Evolutionary conservation across 2,797 vertebrate genomes (phyloP).

Genomic region (Aplochiton taeniatus): DNA sequence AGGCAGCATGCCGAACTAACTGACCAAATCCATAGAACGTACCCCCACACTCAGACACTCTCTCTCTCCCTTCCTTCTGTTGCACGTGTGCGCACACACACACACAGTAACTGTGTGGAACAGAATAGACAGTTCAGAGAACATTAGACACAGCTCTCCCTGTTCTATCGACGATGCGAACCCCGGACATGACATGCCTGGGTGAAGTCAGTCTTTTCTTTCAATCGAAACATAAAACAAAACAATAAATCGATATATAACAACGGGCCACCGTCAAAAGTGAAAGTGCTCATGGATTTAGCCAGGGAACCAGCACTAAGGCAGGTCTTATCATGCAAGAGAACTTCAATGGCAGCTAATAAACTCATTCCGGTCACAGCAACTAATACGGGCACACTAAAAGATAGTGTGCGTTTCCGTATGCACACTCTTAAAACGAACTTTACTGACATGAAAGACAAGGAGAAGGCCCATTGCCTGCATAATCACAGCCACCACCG

Average conservation of each 20-base stretch:
- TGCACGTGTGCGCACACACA: not conserved
- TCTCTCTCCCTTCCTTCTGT: slow-evolving; percentile 13
- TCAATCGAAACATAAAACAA: no score
- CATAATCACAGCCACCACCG: slow-evolving; percentile 42
- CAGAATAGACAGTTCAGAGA: slow-evolving; percentile 1
- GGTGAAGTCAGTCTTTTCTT: no score
- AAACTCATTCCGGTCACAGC: slow-evolving; percentile 47
- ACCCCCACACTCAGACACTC: slow-evolving; percentile 23
- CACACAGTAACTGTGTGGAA: not conserved
- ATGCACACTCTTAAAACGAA: no score
- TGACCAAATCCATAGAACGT: slow-evolving; percentile 16
- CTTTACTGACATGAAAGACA: slow-evolving; percentile 46
- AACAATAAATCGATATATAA: no score
- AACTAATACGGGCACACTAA: not conserved
- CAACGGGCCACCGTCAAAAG: no score
- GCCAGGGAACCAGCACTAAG: slow-evolving; percentile 35
- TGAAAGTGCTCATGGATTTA: not conserved
- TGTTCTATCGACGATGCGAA: no score
- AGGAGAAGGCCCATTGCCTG: slow-evolving; percentile 38
- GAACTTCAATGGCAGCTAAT: slow-evolving; percentile 42
- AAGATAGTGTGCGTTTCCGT: not conserved
- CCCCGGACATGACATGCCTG: no score
- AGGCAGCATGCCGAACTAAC: slow-evolving; percentile 35
- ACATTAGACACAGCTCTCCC: no score
- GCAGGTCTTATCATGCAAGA: slow-evolving; percentile 38